These are phyloP conservation scores for Nemotelus pantherinus DNA, from an alignment of 2,888 invertebrate species.

Conservation along the genomic window DNA sequence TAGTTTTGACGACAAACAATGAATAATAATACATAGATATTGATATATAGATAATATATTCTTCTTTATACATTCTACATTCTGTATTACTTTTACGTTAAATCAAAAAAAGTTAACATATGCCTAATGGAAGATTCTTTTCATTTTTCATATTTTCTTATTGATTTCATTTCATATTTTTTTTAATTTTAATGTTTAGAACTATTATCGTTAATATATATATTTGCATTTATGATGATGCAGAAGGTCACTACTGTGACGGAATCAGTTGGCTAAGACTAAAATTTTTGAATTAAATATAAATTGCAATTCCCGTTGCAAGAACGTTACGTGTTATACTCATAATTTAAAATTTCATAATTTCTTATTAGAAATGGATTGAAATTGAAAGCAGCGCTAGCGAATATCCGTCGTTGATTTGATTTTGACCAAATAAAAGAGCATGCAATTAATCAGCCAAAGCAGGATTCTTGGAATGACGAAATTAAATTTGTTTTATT, in stretches of 20 bases:
- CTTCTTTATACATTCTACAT: conserved; percentile 17
- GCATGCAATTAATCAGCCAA: too few relatives aligned
- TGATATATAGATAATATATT: conserved; percentile 19
- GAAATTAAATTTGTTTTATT: too few relatives aligned
- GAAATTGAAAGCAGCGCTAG: too few relatives aligned
- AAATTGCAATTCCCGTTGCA: conserved; percentile 6
- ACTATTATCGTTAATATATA: conserved; percentile 1
- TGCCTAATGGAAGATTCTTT: conserved; percentile 35
- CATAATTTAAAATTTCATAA: too few relatives aligned
- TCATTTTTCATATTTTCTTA: conserved; percentile 15
- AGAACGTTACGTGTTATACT: not conserved
- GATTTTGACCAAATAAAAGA: too few relatives aligned
- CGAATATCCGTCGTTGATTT: too few relatives aligned
- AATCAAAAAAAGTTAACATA: conserved; percentile 26
- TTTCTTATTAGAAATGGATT: too few relatives aligned
- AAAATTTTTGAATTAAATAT: not conserved
- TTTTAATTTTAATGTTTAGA: conserved; percentile 1
- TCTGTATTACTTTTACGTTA: not conserved
- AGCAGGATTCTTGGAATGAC: too few relatives aligned
- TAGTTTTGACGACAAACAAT: not conserved
- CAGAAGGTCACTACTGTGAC: not conserved
- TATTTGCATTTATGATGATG: conserved; percentile 9
- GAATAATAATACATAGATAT: conserved; percentile 16
- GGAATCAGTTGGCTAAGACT: not conserved
- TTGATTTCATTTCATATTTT: not conserved